A percentile compares a stretch with the other conserved stretches of the same genome.
These are phyloP conservation scores for Crotalus adamanteus DNA, from an alignment of 2,797 vertebrate genomes.

Conservation along the genomic window DNA sequence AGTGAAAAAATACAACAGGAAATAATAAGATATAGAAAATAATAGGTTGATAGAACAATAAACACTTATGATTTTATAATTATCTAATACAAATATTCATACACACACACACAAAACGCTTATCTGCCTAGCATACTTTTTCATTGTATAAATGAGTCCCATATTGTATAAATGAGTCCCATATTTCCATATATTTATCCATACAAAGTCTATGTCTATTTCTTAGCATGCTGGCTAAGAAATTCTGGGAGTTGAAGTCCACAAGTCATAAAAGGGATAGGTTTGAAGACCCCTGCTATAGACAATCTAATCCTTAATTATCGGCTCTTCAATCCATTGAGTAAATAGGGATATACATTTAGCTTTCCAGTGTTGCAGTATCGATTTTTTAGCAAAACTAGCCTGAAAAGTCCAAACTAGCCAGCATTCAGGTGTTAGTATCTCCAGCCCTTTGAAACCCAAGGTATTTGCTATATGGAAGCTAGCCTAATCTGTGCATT, in stretches of 20 bases:
- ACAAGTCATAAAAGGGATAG: too few relatives aligned
- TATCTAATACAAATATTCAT: neutral
- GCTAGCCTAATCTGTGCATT: neutral
- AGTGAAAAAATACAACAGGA: neutral
- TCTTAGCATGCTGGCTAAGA: too few relatives aligned
- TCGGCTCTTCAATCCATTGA: neutral
- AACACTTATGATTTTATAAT: neutral
- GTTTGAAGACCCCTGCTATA: neutral
- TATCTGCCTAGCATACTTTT: neutral
- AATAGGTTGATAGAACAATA: neutral
- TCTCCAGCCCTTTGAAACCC: neutral
- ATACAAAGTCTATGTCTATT: neutral
- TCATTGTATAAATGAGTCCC: neutral
- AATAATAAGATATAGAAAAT: neutral
- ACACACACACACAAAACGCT: neutral
- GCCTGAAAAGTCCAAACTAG: neutral
- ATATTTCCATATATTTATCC: neutral
- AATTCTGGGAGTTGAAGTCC: too few relatives aligned
- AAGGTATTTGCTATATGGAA: neutral
- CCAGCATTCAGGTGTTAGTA: neutral
- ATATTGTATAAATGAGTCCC: neutral
- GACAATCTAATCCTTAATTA: neutral
- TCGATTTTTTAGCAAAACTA: neutral
- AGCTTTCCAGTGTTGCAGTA: neutral
- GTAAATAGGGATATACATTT: neutral